Conservation (phyloP, 2,797 vertebrate genomes). For the Arrhamphus sclerolepis region DNA sequence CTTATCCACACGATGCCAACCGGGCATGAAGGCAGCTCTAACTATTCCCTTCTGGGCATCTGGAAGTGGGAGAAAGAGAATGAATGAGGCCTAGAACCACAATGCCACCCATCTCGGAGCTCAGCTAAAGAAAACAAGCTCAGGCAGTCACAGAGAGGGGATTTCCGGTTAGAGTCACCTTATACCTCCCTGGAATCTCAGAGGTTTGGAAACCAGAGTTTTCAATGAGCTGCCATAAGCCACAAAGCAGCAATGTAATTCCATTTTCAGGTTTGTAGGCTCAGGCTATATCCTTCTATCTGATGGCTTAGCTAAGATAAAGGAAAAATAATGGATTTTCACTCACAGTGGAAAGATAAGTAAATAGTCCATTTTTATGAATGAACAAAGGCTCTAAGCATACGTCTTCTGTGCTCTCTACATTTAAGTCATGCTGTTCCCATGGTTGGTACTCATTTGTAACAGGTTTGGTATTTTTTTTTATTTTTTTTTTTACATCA, state of each 20-base stretch:
- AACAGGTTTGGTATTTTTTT: background rate
- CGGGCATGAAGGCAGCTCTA: slow-evolving; percentile 73
- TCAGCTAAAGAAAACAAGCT: slow-evolving; percentile 75
- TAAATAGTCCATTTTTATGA: slow-evolving; percentile 32
- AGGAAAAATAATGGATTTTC: slow-evolving; percentile 52
- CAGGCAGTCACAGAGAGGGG: slow-evolving; percentile 73
- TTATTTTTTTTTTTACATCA: too few relatives aligned
- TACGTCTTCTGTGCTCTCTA: background rate
- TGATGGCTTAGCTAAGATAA: slow-evolving; percentile 44
- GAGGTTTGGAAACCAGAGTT: slow-evolving; percentile 63
- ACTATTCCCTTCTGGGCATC: slow-evolving; percentile 72
- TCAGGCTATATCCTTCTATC: slow-evolving; percentile 22
- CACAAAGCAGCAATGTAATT: slow-evolving; percentile 59
- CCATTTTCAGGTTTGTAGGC: slow-evolving; percentile 61
- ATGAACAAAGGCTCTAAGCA: slow-evolving; percentile 40
- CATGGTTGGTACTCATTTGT: too few relatives aligned
- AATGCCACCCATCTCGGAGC: slow-evolving; percentile 78
- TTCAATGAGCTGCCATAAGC: slow-evolving; percentile 57
- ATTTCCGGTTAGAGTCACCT: slow-evolving; percentile 78
- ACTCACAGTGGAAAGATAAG: slow-evolving; percentile 59
- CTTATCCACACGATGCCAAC: slow-evolving; percentile 68
- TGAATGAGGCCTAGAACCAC: slow-evolving; percentile 63
- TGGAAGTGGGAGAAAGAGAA: slow-evolving; percentile 72
- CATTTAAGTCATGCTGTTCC: too few relatives aligned
- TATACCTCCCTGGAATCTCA: slow-evolving; percentile 76